Conservation (phyloP, 2,113 vertebrate species). For the Caranx melampygus region DNA sequence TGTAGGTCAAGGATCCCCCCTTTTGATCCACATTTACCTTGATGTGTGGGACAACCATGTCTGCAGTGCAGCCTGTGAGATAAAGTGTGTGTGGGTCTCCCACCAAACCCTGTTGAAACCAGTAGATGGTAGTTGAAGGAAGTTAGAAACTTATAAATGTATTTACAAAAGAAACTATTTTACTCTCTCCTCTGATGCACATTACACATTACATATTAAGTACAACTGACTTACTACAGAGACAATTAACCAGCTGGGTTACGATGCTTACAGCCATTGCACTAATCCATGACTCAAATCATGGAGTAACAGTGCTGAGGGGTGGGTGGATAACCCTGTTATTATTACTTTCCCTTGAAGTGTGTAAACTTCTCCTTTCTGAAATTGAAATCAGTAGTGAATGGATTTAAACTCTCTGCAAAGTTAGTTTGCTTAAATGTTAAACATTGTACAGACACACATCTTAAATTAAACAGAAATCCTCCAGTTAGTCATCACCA, state of each 20-base stretch:
- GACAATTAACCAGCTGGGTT: neutral
- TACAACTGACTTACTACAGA: neutral
- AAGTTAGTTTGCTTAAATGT: neutral
- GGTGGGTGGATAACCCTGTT: too few species aligned
- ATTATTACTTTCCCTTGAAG: too few species aligned
- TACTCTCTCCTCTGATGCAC: too few species aligned
- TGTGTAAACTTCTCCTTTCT: neutral
- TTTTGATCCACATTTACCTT: constrained; percentile 64
- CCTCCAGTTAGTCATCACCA: neutral
- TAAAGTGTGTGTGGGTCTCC: constrained; percentile 24
- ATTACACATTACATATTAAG: too few species aligned
- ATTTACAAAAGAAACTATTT: too few species aligned
- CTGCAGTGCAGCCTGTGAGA: constrained; percentile 40
- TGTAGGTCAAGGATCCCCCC: constrained; percentile 54
- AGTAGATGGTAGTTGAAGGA: too few species aligned
- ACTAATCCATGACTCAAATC: too few species aligned
- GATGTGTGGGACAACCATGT: constrained; percentile 38
- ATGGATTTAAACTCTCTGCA: neutral
- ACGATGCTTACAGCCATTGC: neutral
- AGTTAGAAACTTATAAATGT: too few species aligned
- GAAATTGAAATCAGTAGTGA: neutral
- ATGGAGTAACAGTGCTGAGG: neutral
- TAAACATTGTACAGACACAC: neutral
- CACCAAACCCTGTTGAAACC: neutral
- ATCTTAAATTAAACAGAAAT: neutral